phyloP scores from a whole-genome alignment of 1,140 invertebrate species.

The Wasmannia auropunctata region DNA sequence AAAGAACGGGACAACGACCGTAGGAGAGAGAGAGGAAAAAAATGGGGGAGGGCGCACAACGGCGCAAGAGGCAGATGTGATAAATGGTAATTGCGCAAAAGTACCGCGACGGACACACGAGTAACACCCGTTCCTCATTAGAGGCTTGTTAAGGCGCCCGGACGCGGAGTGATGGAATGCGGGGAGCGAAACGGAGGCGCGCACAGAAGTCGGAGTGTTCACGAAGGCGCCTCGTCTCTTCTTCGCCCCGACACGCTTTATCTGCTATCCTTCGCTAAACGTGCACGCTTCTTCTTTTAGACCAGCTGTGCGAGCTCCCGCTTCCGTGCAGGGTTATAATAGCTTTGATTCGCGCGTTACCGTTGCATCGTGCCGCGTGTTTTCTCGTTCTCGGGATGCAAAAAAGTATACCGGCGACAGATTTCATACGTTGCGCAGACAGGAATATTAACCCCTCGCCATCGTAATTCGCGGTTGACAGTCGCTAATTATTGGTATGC shows the following conservation, averaged over 20 bases:
- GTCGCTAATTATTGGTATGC: conserved; percentile 13
- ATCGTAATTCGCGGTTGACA: conserved; percentile 14
- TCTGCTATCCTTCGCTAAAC: conserved; percentile 29
- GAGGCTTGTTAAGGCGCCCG: conserved; percentile 80
- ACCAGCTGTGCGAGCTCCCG: conserved; percentile 24
- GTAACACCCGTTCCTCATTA: conserved; percentile 83
- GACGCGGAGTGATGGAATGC: conserved; percentile 78
- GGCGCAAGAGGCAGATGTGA: conserved; percentile 74
- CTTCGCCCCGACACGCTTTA: conserved; percentile 53
- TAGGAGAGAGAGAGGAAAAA: background rate
- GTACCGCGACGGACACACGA: conserved; percentile 76
- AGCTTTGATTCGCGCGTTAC: conserved; percentile 51
- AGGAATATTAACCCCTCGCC: conserved; percentile 36
- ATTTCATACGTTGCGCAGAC: conserved; percentile 32
- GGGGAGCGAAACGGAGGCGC: conserved; percentile 54
- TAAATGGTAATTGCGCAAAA: conserved; percentile 82
- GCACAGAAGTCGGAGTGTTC: conserved; percentile 74
- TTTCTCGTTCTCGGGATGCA: background rate
- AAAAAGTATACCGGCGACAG: conserved; percentile 47
- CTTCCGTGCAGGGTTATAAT: conserved; percentile 51
- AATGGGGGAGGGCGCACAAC: background rate
- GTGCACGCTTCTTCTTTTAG: conserved; percentile 55
- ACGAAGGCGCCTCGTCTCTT: conserved; percentile 67
- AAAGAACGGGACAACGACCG: background rate
- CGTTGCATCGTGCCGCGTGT: background rate